Evolutionary conservation across 2,797 vertebrate species (phyloP), one percentile per base, ranked within the genome.

Genomic region (Diceros bicornis): DNA sequence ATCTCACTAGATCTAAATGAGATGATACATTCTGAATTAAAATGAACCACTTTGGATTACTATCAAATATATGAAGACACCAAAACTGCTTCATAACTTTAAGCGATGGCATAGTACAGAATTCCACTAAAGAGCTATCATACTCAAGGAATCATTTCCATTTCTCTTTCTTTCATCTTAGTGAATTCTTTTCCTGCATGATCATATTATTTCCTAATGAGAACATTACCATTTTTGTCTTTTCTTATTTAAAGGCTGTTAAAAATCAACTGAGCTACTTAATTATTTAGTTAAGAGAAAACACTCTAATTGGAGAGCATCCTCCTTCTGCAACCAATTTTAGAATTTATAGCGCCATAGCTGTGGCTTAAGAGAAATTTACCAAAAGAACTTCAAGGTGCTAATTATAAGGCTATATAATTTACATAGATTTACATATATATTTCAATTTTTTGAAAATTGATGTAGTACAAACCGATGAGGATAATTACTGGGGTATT

Each of bases 231-330:
- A 89, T 97, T 79, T 94, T 97, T 89, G 66, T 87, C 89, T 84
- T 91, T 95, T 74, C 85, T 96, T 95, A 91, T 79, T 94, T 83
- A 81, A 37, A 94, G 94, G 79, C 74, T 96, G 61, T 96, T 97
- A 81, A 96, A 52, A 97, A 94, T 88, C 94, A 97, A 96, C 78
- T 44, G 81, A 96, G 64, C 37, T 95, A 82, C 64, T 94, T 97
- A 96, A 95, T 98, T 91, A 97, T 96, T 97, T 96, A 97, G 78
- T 66, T 84, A 95, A 93, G 84, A 91, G 89, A 96, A 97, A 97
- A 92, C 79, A 95, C 10, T 57, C 85, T 97, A 96, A 96, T 97
- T 97, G 82, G 90, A 93, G 97, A 96, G 41, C 50, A 69, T 79
- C 78, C 41, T 91, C 62, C 17, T 92, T 96, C 71, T 71, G n/a